phyloP scores from a whole-genome alignment of 2,113 vertebrate genomes.

The Pampusana beccarii region DNA sequence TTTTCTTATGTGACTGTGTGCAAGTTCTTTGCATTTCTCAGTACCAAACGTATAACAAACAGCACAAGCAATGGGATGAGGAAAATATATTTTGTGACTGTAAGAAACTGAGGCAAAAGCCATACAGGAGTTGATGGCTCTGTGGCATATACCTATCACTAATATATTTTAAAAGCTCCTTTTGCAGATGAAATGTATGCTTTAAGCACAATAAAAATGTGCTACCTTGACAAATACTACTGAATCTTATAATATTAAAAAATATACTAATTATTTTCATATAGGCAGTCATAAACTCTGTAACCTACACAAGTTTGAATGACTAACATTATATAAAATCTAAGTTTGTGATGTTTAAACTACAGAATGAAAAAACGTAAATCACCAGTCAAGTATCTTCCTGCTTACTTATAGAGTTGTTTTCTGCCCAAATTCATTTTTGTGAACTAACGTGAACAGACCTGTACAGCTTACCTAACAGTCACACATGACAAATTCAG shows the following conservation, averaged over 20 bases:
- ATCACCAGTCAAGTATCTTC: neutral
- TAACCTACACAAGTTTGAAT: neutral
- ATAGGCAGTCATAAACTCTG: neutral
- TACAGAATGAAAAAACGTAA: neutral
- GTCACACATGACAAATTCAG: neutral
- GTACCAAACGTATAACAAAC: neutral
- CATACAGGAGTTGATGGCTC: neutral
- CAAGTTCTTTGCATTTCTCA: neutral
- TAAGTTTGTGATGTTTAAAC: neutral
- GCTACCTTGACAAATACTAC: neutral
- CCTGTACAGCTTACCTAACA: neutral
- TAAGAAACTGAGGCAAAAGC: neutral
- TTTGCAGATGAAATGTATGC: neutral
- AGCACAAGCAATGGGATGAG: neutral
- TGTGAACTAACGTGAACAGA: neutral
- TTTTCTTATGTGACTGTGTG: neutral
- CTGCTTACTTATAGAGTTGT: neutral
- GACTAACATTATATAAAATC: neutral
- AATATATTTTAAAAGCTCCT: neutral
- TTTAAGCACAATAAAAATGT: neutral
- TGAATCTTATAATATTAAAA: neutral
- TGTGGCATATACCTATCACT: neutral
- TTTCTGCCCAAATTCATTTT: neutral
- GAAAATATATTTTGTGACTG: neutral
- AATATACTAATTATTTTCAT: neutral